Evolutionary conservation across 2,113 vertebrate genomes (phyloP).

Genomic region (Cinclus mexicanus): DNA sequence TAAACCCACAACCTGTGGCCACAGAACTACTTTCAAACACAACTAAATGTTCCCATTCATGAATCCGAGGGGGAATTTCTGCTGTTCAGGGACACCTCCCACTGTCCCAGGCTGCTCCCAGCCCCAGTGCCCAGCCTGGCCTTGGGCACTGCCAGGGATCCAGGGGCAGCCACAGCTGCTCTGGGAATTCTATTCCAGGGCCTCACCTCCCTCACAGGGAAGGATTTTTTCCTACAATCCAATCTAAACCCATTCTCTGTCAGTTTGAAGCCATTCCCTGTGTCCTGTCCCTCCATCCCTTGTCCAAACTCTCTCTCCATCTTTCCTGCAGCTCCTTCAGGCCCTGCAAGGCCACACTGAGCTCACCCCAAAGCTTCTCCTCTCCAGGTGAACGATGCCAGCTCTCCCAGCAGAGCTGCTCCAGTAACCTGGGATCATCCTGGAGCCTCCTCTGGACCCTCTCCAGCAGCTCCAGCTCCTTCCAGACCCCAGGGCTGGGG

Average conservation of each 20-base stretch:
- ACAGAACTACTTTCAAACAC: background rate
- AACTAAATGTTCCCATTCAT: background rate
- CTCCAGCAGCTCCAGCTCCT: background rate
- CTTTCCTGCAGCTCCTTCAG: background rate
- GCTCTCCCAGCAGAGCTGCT: background rate
- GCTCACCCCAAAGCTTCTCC: background rate
- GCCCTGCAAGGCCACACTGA: background rate
- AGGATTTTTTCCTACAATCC: fast-evolving
- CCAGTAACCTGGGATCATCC: background rate
- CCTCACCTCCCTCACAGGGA: fast-evolving
- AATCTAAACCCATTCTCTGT: fast-evolving
- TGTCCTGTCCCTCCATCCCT: background rate
- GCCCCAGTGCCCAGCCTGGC: background rate
- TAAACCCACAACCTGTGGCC: background rate
- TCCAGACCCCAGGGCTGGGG: background rate
- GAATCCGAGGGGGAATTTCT: background rate
- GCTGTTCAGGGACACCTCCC: background rate
- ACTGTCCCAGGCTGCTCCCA: background rate
- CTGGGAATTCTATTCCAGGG: background rate
- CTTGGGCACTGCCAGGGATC: background rate
- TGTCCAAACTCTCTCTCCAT: background rate
- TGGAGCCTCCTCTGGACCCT: background rate
- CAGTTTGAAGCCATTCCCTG: background rate
- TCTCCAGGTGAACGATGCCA: background rate
- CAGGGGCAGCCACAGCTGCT: background rate